Evolutionary conservation across 2,888 invertebrate genomes (phyloP).

Genomic region (Horisme vitalbata): DNA sequence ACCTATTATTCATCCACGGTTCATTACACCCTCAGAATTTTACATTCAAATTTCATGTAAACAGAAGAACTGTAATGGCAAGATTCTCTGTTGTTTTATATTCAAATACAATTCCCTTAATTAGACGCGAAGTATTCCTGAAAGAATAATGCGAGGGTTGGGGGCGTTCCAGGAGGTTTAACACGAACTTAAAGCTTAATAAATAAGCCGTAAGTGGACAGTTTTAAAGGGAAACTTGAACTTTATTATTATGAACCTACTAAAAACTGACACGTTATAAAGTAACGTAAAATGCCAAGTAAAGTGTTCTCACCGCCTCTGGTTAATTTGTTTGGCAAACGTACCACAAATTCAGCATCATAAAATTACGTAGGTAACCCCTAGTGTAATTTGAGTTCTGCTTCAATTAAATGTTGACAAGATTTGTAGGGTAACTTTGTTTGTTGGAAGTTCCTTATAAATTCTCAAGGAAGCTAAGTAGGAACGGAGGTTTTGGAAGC

Average conservation of each 20-base stretch:
- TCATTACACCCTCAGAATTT: conserved; percentile 34
- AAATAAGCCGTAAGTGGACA: conserved; percentile 42
- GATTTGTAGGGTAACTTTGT: conserved; percentile 24
- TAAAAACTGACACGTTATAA: conserved; percentile 31
- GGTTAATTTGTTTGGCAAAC: conserved; percentile 33
- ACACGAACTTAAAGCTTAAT: conserved; percentile 40
- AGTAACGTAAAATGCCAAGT: conserved; percentile 17
- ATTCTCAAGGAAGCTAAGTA: conserved; percentile 16
- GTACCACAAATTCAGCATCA: conserved; percentile 32
- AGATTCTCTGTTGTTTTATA: conserved; percentile 54
- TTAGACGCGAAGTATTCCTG: conserved; percentile 60
- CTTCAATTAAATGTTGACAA: conserved; percentile 43
- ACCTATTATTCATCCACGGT: conserved; percentile 36
- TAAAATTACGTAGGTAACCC: conserved; percentile 25
- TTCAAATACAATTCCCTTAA: conserved; percentile 69
- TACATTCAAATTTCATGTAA: conserved; percentile 40
- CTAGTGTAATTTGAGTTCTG: conserved; percentile 36
- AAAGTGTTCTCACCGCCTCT: conserved; percentile 14
- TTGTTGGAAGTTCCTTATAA: conserved; percentile 14
- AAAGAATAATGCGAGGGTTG: conserved; percentile 58
- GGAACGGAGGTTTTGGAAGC: conserved; percentile 1
- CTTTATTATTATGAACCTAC: conserved; percentile 33
- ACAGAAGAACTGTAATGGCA: conserved; percentile 53
- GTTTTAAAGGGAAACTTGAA: conserved; percentile 36
- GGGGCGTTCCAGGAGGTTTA: conserved; percentile 32